Evolutionary conservation across 2,888 invertebrate genomes (phyloP).

Genomic region (Eretmocerus hayati): DNA sequence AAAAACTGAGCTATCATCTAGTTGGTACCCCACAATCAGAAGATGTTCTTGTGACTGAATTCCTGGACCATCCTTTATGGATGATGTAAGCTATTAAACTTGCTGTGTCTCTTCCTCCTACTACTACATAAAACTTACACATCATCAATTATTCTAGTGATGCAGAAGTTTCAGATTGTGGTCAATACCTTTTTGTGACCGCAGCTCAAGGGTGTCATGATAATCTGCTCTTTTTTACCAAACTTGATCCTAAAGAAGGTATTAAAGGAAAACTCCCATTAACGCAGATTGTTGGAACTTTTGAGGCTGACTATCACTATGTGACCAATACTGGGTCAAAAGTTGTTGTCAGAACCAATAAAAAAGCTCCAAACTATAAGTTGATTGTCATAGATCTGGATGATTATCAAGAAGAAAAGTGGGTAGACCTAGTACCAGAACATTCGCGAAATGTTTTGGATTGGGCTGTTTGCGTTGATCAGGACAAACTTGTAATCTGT

Average conservation of each 20-base stretch:
- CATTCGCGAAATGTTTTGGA: conserved; percentile 82
- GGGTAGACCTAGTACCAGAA: conserved; percentile 78
- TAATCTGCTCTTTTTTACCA: conserved; percentile 81
- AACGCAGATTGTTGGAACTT: conserved; percentile 75
- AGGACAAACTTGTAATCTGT: conserved; percentile 78
- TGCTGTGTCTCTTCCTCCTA: too few species aligned
- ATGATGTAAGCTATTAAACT: conserved; percentile 80
- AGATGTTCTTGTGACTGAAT: conserved; percentile 83
- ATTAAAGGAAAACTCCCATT: conserved; percentile 62
- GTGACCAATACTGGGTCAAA: conserved; percentile 79
- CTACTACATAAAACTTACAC: neutral
- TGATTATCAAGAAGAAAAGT: conserved; percentile 66
- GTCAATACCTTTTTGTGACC: conserved; percentile 76
- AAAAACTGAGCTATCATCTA: conserved; percentile 89
- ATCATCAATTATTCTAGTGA: conserved; percentile 51
- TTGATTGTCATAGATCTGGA: conserved; percentile 76
- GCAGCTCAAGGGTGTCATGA: conserved; percentile 86
- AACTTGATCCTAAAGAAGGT: conserved; percentile 59
- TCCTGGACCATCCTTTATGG: conserved; percentile 86
- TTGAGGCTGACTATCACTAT: conserved; percentile 94
- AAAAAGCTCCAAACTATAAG: conserved; percentile 86
- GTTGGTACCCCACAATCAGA: conserved; percentile 78
- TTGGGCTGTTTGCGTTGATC: conserved; percentile 78
- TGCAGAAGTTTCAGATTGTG: conserved; percentile 84
- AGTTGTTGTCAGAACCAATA: conserved; percentile 86